A percentile compares a stretch with the other conserved stretches of the same genome.
These are phyloP conservation scores for Drosophila yakuba DNA, from an alignment of 1,140 invertebrate species.

Conservation along the genomic window DNA sequence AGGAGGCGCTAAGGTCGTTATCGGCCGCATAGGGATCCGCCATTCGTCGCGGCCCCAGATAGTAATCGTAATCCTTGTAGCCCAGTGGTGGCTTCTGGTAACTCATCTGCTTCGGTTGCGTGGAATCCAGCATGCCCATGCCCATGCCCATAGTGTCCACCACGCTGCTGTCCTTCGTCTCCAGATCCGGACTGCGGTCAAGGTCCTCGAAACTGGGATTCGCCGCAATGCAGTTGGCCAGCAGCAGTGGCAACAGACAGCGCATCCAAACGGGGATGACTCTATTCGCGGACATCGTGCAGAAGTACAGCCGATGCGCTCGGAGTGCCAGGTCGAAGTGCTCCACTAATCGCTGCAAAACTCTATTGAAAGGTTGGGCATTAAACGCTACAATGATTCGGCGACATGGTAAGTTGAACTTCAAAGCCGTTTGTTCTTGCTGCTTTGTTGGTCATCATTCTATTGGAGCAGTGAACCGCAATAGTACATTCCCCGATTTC, in stretches of 20 bases:
- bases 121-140: constrained; percentile 14
- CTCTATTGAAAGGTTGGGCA: constrained; percentile 43
- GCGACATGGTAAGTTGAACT: constrained; percentile 75
- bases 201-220: constrained; percentile 43
- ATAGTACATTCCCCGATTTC: constrained; percentile 47
- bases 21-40: constrained; percentile 2
- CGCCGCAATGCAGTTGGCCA: neutral
- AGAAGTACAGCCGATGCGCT: constrained; percentile 33
- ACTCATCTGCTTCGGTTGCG: constrained; percentile 21
- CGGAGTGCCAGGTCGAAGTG: constrained; percentile 38
- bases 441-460: constrained; percentile 41
- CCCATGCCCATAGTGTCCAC: constrained; percentile 24
- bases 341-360: constrained; percentile 34
- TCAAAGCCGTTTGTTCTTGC: constrained; percentile 61
- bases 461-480: constrained; percentile 58
- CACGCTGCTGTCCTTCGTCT: constrained; percentile 32
- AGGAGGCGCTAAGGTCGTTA: constrained; percentile 38
- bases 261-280: neutral
- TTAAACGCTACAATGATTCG: constrained; percentile 52
- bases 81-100: constrained; percentile 23
- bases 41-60: constrained; percentile 17
- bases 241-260: constrained; percentile 5
- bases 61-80: constrained; percentile 61
- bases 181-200: constrained; percentile 3
- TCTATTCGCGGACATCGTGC: constrained; percentile 15